Percentiles rank a stretch among this genome's conserved stretches.
Evolutionary conservation across 2,113 vertebrate species (phyloP).

Genomic region (Dasyurus viverrinus): DNA sequence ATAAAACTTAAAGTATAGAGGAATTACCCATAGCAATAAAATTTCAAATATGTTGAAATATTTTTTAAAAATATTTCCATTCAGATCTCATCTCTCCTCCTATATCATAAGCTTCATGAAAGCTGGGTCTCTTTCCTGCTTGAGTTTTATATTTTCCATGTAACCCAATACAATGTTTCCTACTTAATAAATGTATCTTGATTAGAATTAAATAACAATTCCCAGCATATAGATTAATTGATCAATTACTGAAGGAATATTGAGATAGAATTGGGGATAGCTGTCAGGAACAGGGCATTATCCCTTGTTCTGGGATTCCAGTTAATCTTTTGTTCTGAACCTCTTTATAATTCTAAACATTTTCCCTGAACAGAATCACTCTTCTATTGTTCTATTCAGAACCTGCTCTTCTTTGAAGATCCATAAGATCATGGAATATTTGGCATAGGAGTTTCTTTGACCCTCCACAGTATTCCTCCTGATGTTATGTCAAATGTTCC

Average conservation of each 20-base stretch:
- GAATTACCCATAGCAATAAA: background rate
- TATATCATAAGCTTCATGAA: background rate
- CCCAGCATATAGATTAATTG: background rate
- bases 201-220: background rate
- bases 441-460: background rate
- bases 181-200: background rate
- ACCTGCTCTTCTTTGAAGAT: background rate
- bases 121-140: background rate
- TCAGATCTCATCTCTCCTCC: background rate
- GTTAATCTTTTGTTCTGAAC: background rate
- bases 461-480: background rate
- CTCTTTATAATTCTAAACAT: background rate
- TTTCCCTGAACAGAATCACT: background rate
- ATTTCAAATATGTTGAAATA: background rate
- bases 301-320: background rate
- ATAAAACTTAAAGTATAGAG: background rate
- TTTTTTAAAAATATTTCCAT: background rate
- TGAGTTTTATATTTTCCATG: background rate
- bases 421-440: background rate
- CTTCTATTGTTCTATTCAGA: background rate
- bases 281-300: background rate
- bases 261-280: background rate
- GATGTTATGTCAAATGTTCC: background rate
- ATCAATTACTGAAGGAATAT: background rate
- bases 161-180: background rate